Evolutionary conservation across 1,140 invertebrate species (phyloP).

Genomic region (Drosophila bocqueti): DNA sequence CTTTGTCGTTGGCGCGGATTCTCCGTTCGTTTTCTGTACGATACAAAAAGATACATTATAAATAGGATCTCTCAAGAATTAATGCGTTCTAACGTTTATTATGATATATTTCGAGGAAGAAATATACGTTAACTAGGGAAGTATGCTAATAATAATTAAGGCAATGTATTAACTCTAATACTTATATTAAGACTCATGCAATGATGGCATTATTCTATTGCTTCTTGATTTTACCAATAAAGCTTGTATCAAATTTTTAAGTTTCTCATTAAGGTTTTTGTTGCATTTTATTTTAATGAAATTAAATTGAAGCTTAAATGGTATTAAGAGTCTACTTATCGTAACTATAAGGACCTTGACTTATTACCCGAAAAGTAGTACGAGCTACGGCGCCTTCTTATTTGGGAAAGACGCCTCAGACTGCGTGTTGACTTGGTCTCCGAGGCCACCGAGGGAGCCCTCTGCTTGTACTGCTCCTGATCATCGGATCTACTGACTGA

Average conservation of each 20-base stretch:
- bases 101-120: too few relatives aligned
- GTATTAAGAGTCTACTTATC: background rate
- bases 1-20: slow-evolving; percentile 97
- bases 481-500: slow-evolving; percentile 15
- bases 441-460: slow-evolving; percentile 25
- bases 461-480: slow-evolving; percentile 45
- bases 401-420: slow-evolving; percentile 70
- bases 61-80: background rate
- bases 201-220: too few relatives aligned
- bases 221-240: too few relatives aligned
- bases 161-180: too few relatives aligned
- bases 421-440: slow-evolving; percentile 56
- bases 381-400: slow-evolving; percentile 76
- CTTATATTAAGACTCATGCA: too few relatives aligned
- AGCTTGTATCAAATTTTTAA: too few relatives aligned
- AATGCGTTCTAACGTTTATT: background rate
- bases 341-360: too few relatives aligned
- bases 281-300: too few relatives aligned
- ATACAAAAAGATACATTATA: background rate
- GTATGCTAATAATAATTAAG: too few relatives aligned
- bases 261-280: too few relatives aligned
- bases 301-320: too few relatives aligned
- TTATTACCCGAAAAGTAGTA: slow-evolving; percentile 82
- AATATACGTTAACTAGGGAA: too few relatives aligned
- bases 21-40: slow-evolving; percentile 87